Evolutionary conservation across 2,797 vertebrate species (phyloP), one percentile per base, ranked within the genome.

Genomic region (Ctenosaura bakeri): DNA sequence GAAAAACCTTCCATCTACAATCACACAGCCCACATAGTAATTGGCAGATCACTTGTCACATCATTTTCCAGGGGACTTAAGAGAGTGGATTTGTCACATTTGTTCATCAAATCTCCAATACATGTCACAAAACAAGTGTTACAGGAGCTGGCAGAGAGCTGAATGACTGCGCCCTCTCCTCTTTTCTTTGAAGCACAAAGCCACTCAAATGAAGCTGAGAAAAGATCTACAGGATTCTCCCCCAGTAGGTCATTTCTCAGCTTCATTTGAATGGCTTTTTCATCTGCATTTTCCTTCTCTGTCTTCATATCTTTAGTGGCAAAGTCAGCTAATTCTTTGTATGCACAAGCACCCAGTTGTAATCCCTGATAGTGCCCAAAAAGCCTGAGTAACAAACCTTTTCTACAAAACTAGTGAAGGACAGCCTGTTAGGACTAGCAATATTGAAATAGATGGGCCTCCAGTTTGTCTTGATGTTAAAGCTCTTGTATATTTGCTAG

Each of bases 1-100:
- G 29, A 16, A 59, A 50, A 62, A n/a, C 29, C 62, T 78, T n/a
- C 38, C 24, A 62, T 64, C 56, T 78, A 78, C 38, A 54, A 52
- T 73, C 66, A 71, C 66, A 71, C 46, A 20, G 22, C n/a, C 83
- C 66, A 69, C 22, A 35, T 32, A 62, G 38, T 87, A 78, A 78
- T 87, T 78, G 85, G 85, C 42, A 38, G 35, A n/a, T 87, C 56
- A 62, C 35, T 77, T 86, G 52, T 42, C 85, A 64, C 50, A 24
- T 87, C 38, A 87, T 78, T 87, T 87, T 64, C 38, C n/a, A 64
- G 26, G 18, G 54, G 32, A 50, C 66, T 85, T 54, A 54, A 85
- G 38, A 78, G 35, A 46, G 50, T 77, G 77, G 78, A 69, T 88
- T 80, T 66, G 29, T 64, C 86, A 64, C 76, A 24, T 80, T 50